A percentile compares a stretch with the other conserved stretches of the same genome.
Conservation (phyloP, 2,797 vertebrate species). For the Aplochiton taeniatus region DNA sequence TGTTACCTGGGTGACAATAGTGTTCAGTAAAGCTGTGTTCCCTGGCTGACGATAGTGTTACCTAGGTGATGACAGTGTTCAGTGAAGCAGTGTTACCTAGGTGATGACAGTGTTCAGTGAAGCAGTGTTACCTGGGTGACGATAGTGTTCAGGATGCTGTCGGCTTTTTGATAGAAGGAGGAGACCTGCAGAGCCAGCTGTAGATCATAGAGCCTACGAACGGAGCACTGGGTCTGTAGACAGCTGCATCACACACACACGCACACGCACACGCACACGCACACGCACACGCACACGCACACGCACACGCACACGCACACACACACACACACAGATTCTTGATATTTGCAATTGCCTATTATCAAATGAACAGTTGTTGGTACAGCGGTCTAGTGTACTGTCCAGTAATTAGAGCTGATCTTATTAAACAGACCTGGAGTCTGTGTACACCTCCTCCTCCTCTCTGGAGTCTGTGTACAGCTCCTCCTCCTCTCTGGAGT, state of each 20-base stretch:
- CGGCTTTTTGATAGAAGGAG: constrained; percentile 72
- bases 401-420: too few relatives aligned
- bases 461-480: too few relatives aligned
- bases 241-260: constrained; percentile 52
- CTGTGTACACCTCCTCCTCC: too few relatives aligned
- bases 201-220: constrained; percentile 68
- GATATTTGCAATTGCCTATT: too few relatives aligned
- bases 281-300: too few relatives aligned
- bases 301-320: too few relatives aligned
- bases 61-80: background rate
- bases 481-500: too few relatives aligned
- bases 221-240: constrained; percentile 61
- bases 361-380: too few relatives aligned
- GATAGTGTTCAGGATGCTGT: constrained; percentile 62
- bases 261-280: background rate
- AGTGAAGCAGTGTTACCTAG: background rate
- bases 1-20: background rate
- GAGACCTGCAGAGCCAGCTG: constrained; percentile 74
- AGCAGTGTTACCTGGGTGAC: constrained; percentile 53
- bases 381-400: too few relatives aligned
- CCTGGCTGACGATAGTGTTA: background rate
- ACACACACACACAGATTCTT: too few relatives aligned
- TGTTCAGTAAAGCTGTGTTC: background rate
- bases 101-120: background rate
- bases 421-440: too few relatives aligned